Evolutionary conservation across 2,888 invertebrate genomes (phyloP), one percentile per base, ranked within the genome.

Genomic region (Tipula unca): DNA sequence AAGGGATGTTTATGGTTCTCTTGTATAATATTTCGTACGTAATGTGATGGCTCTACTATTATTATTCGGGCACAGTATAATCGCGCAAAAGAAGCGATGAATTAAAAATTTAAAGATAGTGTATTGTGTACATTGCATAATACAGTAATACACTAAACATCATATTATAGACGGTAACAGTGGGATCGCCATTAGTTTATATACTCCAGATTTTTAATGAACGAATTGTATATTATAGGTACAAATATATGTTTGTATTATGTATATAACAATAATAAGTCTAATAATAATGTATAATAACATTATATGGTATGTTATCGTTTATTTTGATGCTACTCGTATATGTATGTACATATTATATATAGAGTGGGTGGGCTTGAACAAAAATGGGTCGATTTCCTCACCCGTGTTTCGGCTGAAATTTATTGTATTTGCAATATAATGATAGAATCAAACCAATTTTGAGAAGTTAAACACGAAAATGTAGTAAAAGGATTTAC

Each of bases 371-470:
- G 69, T 69, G 69, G 69, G 25, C 17, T 69, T 20, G 25, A 69
- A 20, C 25, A 25, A 69, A 69, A 69, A 25, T 69, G 69, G 69
- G 69, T 69, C 69, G 69, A 69, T 69, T 69, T 69, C n/a, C 39
- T 69, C 25, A 69, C 69, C 25, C 69, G 25, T 69, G 25, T 69
- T 69, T 69, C 25, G 69, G 25, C 2, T 69, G 25, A 69, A 69
- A 25, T 69, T 69, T 69, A 69, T 69, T 69, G 8, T 69, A 69
- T 69, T 69, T 69, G 69, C 69, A 69, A 69, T 69, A 69, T 69
- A 69, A 69, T 69, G 69, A 69, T 69, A 69, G 69, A 69, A 69
- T 69, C 69, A 69, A 69, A 69, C 69, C 69, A 69, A 69, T 69
- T 69, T 69, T 69, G 25, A 69, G 25, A 69, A 69, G 69, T 69